These are phyloP conservation scores for Dasysyrphus albostriatus DNA, from an alignment of 2,888 invertebrate species.

Conservation along the genomic window DNA sequence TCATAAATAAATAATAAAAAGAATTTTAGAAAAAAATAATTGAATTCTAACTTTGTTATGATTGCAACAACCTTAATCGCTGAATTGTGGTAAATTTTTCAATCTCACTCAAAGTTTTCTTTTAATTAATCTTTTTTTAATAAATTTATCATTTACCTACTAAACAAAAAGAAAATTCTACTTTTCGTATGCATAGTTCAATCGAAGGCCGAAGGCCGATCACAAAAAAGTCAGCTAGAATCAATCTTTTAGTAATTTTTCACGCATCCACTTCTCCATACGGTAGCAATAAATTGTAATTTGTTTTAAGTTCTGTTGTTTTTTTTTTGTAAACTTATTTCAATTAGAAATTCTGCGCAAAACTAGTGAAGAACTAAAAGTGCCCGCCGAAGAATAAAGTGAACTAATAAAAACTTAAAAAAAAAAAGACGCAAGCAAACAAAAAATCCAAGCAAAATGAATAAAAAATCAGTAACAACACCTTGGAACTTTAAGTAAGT, in stretches of 20 bases:
- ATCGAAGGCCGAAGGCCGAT: conserved; percentile 14
- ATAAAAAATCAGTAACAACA: conserved; percentile 49
- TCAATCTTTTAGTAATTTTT: neutral
- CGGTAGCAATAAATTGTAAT: neutral
- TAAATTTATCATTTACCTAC: neutral
- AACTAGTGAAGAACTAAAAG: conserved; percentile 30
- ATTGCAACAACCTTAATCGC: conserved; percentile 67
- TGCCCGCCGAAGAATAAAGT: conserved; percentile 16
- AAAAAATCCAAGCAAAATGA: conserved; percentile 56
- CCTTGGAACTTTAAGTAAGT: conserved; percentile 75
- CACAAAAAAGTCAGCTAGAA: conserved; percentile 22
- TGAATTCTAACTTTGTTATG: conserved; percentile 47
- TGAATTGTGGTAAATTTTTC: conserved; percentile 72
- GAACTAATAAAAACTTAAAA: neutral
- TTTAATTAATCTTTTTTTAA: conserved; percentile 7
- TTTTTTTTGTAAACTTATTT: neutral
- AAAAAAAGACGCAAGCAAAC: too few species aligned
- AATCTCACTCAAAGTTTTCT: neutral
- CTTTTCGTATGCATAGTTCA: neutral
- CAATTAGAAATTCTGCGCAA: conserved; percentile 22
- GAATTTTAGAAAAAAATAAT: neutral
- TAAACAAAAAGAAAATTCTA: conserved; percentile 18
- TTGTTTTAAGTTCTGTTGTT: neutral
- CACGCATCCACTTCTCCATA: conserved; percentile 22
- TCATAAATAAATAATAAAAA: neutral